Conservation (phyloP, 1,140 invertebrate species). For the Leptestheria dahalacensis region DNA sequence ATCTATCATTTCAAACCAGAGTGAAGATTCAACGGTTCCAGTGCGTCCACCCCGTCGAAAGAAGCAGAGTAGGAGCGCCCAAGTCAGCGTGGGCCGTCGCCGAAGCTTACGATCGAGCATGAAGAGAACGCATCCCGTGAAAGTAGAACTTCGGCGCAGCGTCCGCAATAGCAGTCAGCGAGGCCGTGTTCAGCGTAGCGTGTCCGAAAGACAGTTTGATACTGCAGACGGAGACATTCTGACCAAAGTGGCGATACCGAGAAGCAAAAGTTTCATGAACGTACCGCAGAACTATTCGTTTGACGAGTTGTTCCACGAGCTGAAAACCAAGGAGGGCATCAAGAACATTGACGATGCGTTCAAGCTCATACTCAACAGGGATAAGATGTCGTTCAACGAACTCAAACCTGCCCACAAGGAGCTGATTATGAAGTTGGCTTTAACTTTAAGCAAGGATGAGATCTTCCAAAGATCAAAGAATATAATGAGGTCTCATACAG, state of each 20-base stretch:
- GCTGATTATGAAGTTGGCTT: constrained; percentile 65
- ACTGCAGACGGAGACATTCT: constrained; percentile 46
- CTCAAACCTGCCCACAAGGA: constrained; percentile 79
- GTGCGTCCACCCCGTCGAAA: constrained; percentile 16
- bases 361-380: constrained; percentile 67
- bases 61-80: constrained; percentile 1
- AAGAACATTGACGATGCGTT: constrained; percentile 75
- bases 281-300: constrained; percentile 16
- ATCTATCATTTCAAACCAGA: constrained; percentile 12
- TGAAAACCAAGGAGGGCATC: constrained; percentile 48
- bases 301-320: constrained; percentile 22
- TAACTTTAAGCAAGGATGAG: constrained; percentile 76
- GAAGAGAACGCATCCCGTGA: background rate
- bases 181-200: constrained; percentile 5
- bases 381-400: constrained; percentile 84
- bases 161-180: constrained; percentile 7
- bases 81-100: background rate
- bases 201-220: constrained; percentile 11
- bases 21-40: constrained; percentile 5
- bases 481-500: constrained; percentile 60
- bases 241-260: constrained; percentile 64
- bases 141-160: constrained; percentile 7
- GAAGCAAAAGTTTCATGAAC: constrained; percentile 52
- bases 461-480: constrained; percentile 72
- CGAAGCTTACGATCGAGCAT: constrained; percentile 9